A percentile compares a stretch with the other conserved stretches of the same genome.
Evolutionary conservation across 2,797 vertebrate genomes (phyloP).

Genomic region (Protonibea diacanthus): DNA sequence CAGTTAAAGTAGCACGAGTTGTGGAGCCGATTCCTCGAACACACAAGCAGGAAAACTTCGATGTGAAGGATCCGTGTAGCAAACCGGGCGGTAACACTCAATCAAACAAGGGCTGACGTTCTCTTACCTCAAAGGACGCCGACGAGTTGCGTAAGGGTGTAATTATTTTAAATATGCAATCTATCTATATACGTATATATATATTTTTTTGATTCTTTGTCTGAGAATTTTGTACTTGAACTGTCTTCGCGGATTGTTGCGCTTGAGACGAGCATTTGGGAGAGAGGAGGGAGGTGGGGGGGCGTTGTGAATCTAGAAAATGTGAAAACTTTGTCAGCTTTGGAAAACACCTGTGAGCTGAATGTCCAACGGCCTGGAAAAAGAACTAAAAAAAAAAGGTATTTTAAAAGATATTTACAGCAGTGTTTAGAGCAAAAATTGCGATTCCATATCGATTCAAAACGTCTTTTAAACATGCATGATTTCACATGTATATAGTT

Average conservation of each 20-base stretch:
- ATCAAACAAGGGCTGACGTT: conserved; percentile 47
- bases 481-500: conserved; percentile 63
- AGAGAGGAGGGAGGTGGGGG: not conserved
- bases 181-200: conserved; percentile 52
- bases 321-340: conserved; percentile 37
- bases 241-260: conserved; percentile 46
- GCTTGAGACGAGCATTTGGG: conserved; percentile 39
- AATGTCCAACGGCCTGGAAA: conserved; percentile 19
- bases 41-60: conserved; percentile 21
- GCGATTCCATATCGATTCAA: conserved; percentile 23
- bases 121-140: conserved; percentile 52
- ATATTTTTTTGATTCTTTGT: conserved; percentile 60
- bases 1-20: conserved; percentile 26
- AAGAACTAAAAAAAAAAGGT: conserved; percentile 11
- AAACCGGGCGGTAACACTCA: conserved; percentile 4
- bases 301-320: conserved; percentile 30
- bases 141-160: conserved; percentile 35
- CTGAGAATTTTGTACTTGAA: conserved; percentile 79
- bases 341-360: conserved; percentile 45
- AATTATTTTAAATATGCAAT: conserved; percentile 74
- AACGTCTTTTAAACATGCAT: conserved; percentile 37
- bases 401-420: conserved; percentile 40
- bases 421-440: conserved; percentile 51
- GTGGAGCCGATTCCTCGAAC: conserved; percentile 16
- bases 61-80: conserved; percentile 1